Percentiles rank a stretch among this genome's conserved stretches.
phyloP scores from a whole-genome alignment of 2,113 vertebrate species.

The Bubalus kerabau region DNA sequence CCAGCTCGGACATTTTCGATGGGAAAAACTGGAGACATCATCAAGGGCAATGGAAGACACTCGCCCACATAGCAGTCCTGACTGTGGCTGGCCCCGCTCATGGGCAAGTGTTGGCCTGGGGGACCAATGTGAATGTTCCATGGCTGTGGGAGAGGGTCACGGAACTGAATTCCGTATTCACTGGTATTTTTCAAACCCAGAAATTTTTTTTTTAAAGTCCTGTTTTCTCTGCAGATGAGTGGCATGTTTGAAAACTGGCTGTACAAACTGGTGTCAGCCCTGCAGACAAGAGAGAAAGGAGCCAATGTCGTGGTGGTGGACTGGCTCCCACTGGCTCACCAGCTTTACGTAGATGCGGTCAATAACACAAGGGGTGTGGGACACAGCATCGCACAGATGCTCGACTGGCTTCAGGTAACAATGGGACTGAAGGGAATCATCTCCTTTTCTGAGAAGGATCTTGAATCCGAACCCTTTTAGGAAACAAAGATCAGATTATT shows the following conservation, averaged over 20 bases:
- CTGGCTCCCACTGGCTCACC: conserved; percentile 90
- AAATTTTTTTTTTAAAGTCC: background rate
- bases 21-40: background rate
- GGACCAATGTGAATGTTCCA: background rate
- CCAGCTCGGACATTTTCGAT: background rate
- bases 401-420: conserved; percentile 93
- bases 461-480: background rate
- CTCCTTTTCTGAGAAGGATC: background rate
- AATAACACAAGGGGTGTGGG: conserved; percentile 88
- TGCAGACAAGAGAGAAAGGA: conserved; percentile 85
- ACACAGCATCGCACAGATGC: conserved; percentile 81
- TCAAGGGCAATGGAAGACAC: background rate
- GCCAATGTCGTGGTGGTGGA: conserved; percentile 93
- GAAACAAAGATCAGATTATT: background rate
- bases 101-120: background rate
- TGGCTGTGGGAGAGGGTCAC: background rate
- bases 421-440: background rate
- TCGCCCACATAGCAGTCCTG: background rate
- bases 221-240: conserved; percentile 83
- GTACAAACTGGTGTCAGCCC: conserved; percentile 86
- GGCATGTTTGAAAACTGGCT: conserved; percentile 93
- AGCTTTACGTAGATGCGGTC: conserved; percentile 90
- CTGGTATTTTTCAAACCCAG: background rate
- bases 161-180: background rate
- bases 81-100: too few species aligned